A percentile compares a stretch with the other conserved stretches of the same genome.
Conservation (phyloP, 2,113 vertebrate genomes). For the Bos taurus region ARS-UCD2.0 NC_037330.1:94431501-94432000, state of each 20-base stretch:
- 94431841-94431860: not conserved
- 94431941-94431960: too few species aligned
- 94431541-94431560: not conserved
- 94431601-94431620: not conserved
- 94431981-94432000: not conserved
- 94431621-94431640: too few species aligned
- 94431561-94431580: not conserved
- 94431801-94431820: not conserved
- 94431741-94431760: not conserved
- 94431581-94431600: not conserved
- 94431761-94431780: not conserved
- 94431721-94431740: not conserved
- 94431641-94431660: too few species aligned
- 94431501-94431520: not conserved
- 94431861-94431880: not conserved
- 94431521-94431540: not conserved
- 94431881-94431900: not conserved
- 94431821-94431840: not conserved
- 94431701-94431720: not conserved
- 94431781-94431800: not conserved
- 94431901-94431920: not conserved
- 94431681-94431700: not conserved
- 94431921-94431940: too few species aligned
- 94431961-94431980: not conserved
- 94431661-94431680: slow-evolving; percentile 6